A percentile compares a stretch with the other conserved stretches of the same genome.
These are phyloP conservation scores for Sipha maydis DNA, from an alignment of 2,888 invertebrate genomes.

Conservation along the genomic window DNA sequence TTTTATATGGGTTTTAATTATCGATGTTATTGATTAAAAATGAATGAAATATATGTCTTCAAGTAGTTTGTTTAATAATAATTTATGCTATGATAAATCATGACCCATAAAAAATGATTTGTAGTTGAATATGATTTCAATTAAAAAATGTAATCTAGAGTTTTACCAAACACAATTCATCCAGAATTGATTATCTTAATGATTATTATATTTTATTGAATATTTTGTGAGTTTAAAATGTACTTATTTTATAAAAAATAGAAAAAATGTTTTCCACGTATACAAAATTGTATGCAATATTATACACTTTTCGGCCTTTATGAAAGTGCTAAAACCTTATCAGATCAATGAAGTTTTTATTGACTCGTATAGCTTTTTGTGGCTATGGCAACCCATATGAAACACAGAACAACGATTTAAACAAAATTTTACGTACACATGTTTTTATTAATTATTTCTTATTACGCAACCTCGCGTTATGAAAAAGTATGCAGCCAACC, in stretches of 20 bases:
- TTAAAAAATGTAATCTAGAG: neutral
- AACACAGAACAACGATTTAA: conserved; percentile 37
- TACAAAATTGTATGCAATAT: neutral
- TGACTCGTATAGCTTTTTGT: conserved; percentile 29
- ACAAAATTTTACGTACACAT: conserved; percentile 23
- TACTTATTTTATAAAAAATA: no score
- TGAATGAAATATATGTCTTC: neutral
- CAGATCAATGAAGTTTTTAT: conserved; percentile 27
- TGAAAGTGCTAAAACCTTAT: neutral
- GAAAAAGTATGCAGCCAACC: conserved; percentile 25
- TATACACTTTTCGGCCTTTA: neutral
- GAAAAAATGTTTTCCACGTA: no score
- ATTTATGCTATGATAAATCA: neutral
- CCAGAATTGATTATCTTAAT: neutral
- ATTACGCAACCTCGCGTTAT: conserved; percentile 19
- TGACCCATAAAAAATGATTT: neutral
- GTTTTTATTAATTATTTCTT: conserved; percentile 5
- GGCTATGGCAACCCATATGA: conserved; percentile 47
- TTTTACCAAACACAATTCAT: neutral
- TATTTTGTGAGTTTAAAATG: neutral
- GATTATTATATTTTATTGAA: neutral
- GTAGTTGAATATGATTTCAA: neutral
- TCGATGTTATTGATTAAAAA: neutral
- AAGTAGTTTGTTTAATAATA: neutral
- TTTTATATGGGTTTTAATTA: neutral